Percentiles rank a stretch among this genome's conserved stretches.
phyloP scores from a whole-genome alignment of 2,797 vertebrate species.

The Leucoraja ocellata region DNA sequence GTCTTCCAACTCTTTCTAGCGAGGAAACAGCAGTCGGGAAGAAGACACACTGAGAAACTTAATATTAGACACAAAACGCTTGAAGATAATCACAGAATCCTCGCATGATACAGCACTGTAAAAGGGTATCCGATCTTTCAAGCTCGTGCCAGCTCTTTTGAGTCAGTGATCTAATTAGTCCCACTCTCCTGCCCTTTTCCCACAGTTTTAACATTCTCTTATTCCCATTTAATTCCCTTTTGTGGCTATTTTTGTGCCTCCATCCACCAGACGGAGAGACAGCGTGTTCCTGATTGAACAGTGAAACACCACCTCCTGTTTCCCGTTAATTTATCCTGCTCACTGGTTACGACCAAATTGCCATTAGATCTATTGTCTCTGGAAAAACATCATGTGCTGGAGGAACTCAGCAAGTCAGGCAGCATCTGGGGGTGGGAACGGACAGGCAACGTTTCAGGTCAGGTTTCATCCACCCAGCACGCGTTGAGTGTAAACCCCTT shows the following conservation, averaged over 20 bases:
- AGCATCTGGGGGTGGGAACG: too few species aligned
- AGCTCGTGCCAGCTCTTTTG: background rate
- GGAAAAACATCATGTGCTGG: too few species aligned
- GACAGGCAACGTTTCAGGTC: too few species aligned
- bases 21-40: slow-evolving; percentile 11
- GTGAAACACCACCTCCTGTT: background rate
- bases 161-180: background rate
- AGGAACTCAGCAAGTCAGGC: too few species aligned
- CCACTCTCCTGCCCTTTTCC: background rate
- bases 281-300: too few species aligned
- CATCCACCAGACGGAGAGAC: background rate
- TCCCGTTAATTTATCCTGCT: background rate
- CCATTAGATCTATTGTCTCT: too few species aligned
- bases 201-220: background rate
- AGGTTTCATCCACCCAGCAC: too few species aligned
- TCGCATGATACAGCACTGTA: background rate
- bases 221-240: background rate
- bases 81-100: background rate
- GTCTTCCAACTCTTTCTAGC: background rate
- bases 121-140: background rate
- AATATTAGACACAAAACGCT: background rate
- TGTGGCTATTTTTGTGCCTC: background rate
- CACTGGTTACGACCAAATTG: background rate
- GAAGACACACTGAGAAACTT: slow-evolving; percentile 2
- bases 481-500: too few species aligned